Conservation (phyloP, 1,140 invertebrate species). For the Pseudomyrmex flavicornis region DNA sequence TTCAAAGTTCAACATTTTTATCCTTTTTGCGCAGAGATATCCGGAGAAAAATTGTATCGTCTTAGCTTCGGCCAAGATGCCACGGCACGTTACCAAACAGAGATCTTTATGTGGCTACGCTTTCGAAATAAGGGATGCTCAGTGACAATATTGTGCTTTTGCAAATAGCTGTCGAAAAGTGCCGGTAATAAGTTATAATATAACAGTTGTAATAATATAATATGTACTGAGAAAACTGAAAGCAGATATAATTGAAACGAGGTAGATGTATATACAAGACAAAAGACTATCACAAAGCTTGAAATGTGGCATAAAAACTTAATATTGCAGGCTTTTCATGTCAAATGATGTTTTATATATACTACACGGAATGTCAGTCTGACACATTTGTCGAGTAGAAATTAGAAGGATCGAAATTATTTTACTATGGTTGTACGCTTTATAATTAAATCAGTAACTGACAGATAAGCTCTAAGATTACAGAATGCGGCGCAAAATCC, state of each 20-base stretch:
- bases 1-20: slow-evolving; percentile 20
- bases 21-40: slow-evolving; percentile 8
- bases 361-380: background rate
- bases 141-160: slow-evolving; percentile 11
- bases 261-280: background rate
- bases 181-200: too few species aligned
- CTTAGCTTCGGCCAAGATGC: slow-evolving; percentile 62
- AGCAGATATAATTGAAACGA: background rate
- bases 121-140: slow-evolving; percentile 24
- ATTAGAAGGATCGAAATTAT: background rate
- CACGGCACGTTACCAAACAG: slow-evolving; percentile 59
- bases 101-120: slow-evolving; percentile 59
- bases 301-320: background rate
- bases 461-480: background rate
- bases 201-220: too few species aligned
- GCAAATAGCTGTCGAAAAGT: background rate
- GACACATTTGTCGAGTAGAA: background rate
- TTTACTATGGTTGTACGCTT: background rate
- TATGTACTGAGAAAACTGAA: background rate
- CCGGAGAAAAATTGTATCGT: slow-evolving; percentile 51
- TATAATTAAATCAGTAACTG: background rate
- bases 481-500: slow-evolving; percentile 46
- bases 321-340: background rate
- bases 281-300: background rate
- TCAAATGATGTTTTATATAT: slow-evolving; percentile 31